Percentiles rank a stretch among this genome's conserved stretches.
These are phyloP conservation scores for Leucosticte australis DNA, from an alignment of 2,113 vertebrate genomes.

Conservation along the genomic window DNA sequence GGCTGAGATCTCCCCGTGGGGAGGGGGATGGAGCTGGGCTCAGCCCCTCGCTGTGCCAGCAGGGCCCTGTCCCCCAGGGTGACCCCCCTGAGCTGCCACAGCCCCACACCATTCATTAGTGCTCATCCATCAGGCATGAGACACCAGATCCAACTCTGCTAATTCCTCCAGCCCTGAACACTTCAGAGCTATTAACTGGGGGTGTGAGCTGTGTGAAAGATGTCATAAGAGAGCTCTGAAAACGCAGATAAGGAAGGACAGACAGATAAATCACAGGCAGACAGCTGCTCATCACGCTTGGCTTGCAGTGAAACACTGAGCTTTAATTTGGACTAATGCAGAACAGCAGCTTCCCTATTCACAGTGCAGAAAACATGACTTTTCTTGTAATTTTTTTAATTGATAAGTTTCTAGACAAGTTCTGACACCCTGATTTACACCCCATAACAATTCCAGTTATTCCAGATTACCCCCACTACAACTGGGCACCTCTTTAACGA, in stretches of 20 bases:
- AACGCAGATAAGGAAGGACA: neutral
- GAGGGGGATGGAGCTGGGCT: neutral
- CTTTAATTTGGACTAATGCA: neutral
- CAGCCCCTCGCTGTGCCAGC: accelerated
- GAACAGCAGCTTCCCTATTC: neutral
- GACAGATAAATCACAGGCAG: neutral
- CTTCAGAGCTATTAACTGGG: neutral
- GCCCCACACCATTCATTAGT: neutral
- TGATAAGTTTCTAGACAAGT: neutral
- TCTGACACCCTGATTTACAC: neutral
- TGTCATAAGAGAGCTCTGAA: neutral
- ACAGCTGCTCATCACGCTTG: neutral
- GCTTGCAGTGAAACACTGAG: neutral
- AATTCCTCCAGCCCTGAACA: neutral
- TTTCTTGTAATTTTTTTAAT: neutral
- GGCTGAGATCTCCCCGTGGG: accelerated
- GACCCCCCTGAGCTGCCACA: neutral
- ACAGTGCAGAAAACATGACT: neutral
- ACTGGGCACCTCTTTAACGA: neutral
- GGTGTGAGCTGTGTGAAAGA: neutral
- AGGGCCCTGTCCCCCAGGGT: neutral
- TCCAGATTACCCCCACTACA: neutral
- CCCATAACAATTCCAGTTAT: neutral
- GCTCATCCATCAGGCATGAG: neutral
- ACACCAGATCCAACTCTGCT: neutral